Percentiles rank a stretch among this genome's conserved stretches.
Evolutionary conservation across 2,888 invertebrate species (phyloP).

Genomic region (Blera fallax): DNA sequence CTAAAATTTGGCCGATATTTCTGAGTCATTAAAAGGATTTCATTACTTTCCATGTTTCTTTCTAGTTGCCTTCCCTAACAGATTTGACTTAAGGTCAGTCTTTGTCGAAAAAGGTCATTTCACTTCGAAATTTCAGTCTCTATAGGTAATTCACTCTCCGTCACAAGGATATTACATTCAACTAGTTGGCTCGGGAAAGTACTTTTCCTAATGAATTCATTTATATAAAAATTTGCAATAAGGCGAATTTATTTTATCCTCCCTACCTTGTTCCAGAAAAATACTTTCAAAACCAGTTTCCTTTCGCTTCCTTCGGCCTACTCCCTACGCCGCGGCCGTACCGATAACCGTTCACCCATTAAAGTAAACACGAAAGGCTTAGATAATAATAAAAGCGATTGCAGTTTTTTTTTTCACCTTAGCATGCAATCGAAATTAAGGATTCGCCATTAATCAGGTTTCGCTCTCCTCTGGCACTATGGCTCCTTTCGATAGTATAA

Average conservation of each 20-base stretch:
- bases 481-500: background rate
- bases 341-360: constrained; percentile 11
- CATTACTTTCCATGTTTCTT: background rate
- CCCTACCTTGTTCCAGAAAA: background rate
- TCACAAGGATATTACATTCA: constrained; percentile 26
- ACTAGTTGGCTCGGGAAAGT: background rate
- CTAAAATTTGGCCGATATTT: too few relatives aligned
- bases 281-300: background rate
- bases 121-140: background rate
- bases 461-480: background rate
- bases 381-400: constrained; percentile 32
- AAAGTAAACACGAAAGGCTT: constrained; percentile 31
- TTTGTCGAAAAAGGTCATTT: background rate
- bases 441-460: constrained; percentile 43
- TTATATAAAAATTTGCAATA: constrained; percentile 37
- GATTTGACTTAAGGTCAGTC: background rate
- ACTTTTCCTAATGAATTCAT: constrained; percentile 46
- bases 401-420: constrained; percentile 36
- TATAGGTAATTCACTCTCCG: background rate
- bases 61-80: background rate
- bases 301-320: background rate
- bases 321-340: background rate
- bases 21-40: background rate
- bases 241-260: background rate
- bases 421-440: constrained; percentile 62